These are phyloP conservation scores for Megaustenia siamemsis DNA, from an alignment of 2,888 invertebrate genomes.

Conservation along the genomic window DNA sequence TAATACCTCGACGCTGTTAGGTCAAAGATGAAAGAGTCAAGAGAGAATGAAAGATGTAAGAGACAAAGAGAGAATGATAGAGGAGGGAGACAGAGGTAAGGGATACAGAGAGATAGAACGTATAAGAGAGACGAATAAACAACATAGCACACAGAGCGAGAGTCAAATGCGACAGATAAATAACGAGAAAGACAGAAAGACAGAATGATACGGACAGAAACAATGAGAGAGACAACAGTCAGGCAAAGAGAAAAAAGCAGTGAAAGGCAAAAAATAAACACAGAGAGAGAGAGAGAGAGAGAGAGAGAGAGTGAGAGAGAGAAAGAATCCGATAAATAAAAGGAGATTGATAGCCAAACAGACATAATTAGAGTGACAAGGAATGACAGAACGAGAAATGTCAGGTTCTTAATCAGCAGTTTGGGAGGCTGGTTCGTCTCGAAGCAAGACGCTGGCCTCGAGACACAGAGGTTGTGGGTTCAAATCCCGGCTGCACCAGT, in stretches of 20 bases:
- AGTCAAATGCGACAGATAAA: constrained; percentile 3
- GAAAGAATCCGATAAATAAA: too few relatives aligned
- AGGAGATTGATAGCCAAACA: too few relatives aligned
- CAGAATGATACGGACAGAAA: not conserved
- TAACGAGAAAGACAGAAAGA: constrained; percentile 17
- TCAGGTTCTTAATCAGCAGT: not conserved
- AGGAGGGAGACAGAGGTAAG: not conserved
- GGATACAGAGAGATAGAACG: not conserved
- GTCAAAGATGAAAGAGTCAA: not conserved
- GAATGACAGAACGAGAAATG: not conserved
- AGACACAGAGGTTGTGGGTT: too few relatives aligned
- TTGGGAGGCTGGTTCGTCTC: too few relatives aligned
- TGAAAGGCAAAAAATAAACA: too few relatives aligned
- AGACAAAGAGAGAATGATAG: not conserved
- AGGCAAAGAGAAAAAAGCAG: not conserved
- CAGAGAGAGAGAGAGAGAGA: not conserved
- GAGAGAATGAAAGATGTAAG: not conserved
- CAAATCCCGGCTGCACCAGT: too few relatives aligned
- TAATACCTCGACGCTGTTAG: too few relatives aligned
- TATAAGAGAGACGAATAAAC: not conserved
- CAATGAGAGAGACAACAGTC: not conserved
- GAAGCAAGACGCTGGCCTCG: too few relatives aligned
- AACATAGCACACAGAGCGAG: not conserved
- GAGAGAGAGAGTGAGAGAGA: too few relatives aligned
- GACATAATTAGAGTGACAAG: too few relatives aligned